phyloP scores from a whole-genome alignment of 2,113 vertebrate species.

The Notothenia coriiceps region DNA sequence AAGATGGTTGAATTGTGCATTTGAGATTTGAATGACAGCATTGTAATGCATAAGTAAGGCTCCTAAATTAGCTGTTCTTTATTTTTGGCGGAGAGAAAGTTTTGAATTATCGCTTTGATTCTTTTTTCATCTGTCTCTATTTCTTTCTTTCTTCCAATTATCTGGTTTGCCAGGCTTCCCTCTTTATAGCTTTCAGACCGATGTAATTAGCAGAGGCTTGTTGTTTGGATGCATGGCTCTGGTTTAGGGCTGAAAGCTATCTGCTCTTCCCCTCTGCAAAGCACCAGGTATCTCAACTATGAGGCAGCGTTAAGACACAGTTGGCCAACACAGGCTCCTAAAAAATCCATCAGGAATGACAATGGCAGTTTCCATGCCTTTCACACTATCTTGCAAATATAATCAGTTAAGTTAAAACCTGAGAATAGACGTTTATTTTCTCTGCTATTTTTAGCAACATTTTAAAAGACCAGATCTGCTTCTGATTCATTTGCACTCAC shows the following conservation, averaged over 20 bases:
- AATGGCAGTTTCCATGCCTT: neutral
- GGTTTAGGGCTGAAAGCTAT: slow-evolving; percentile 52
- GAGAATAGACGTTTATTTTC: too few relatives aligned
- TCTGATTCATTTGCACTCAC: slow-evolving; percentile 22
- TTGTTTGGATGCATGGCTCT: slow-evolving; percentile 46
- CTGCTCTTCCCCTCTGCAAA: slow-evolving; percentile 30
- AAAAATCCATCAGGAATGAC: neutral
- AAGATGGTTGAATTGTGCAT: neutral
- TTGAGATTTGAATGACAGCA: slow-evolving; percentile 22
- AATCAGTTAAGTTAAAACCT: neutral
- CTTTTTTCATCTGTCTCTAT: neutral
- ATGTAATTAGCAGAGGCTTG: slow-evolving; percentile 60
- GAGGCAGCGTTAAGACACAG: slow-evolving; percentile 10
- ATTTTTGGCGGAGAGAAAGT: slow-evolving; percentile 8
- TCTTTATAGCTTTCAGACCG: slow-evolving; percentile 57
- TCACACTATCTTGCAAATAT: neutral
- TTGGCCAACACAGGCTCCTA: neutral
- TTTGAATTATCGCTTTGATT: slow-evolving; percentile 22
- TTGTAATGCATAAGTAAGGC: neutral
- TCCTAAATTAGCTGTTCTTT: slow-evolving; percentile 7
- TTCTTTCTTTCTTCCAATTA: neutral
- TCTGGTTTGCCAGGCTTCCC: slow-evolving; percentile 49
- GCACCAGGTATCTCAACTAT: slow-evolving; percentile 42
- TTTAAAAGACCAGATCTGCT: neutral
- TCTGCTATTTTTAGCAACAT: neutral